Percentiles rank a stretch among this genome's conserved stretches.
phyloP scores from a whole-genome alignment of 2,888 invertebrate species.

The Adineta ricciae region DNA sequence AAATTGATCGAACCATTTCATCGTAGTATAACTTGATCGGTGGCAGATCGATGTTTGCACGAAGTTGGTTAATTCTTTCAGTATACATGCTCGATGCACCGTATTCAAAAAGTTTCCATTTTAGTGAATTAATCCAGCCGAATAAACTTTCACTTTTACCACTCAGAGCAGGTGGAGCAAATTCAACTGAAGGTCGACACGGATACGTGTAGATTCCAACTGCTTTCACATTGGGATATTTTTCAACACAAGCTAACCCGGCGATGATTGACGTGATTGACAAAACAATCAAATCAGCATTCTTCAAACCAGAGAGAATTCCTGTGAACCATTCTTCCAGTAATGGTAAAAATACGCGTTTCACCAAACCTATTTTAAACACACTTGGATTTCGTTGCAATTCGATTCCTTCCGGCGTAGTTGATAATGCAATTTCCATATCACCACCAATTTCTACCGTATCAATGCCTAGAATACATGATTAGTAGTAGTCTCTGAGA shows the following conservation, averaged over 20 bases:
- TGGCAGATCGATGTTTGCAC: not conserved
- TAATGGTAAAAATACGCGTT: not conserved
- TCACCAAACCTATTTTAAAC: not conserved
- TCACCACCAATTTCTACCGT: conserved; percentile 6
- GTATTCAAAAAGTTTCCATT: not conserved
- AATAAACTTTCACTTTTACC: conserved; percentile 14
- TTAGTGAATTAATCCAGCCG: not conserved
- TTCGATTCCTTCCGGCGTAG: not conserved
- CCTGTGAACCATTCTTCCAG: conserved; percentile 12
- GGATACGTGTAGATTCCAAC: not conserved
- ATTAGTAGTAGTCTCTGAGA: not conserved
- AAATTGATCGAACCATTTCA: not conserved
- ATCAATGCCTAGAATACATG: not conserved
- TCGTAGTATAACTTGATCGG: not conserved
- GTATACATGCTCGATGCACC: not conserved
- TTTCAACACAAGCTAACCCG: not conserved
- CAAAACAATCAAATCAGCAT: conserved; percentile 12
- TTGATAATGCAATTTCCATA: not conserved
- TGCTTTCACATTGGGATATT: not conserved
- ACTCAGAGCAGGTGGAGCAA: not conserved
- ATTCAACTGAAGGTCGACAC: not conserved
- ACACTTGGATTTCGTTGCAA: conserved; percentile 17
- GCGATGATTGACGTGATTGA: not conserved
- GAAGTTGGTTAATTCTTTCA: not conserved
- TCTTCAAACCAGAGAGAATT: not conserved